These are phyloP conservation scores for Hystrix brachyura DNA, from an alignment of 2,113 vertebrate genomes.

Conservation along the genomic window DNA sequence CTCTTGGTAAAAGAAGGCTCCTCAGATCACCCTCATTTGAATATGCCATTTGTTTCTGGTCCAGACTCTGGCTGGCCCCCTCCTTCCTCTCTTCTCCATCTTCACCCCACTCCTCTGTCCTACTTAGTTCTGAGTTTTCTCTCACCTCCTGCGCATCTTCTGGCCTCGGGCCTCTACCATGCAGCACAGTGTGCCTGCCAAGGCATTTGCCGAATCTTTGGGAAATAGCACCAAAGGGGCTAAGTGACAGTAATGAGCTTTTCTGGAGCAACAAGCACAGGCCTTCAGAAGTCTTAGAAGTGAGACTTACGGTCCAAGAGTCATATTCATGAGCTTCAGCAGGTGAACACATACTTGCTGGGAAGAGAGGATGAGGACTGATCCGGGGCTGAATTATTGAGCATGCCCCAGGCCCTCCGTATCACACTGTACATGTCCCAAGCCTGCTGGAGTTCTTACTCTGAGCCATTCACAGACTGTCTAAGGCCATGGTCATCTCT, in stretches of 20 bases:
- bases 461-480: slow-evolving; percentile 48
- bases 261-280: slow-evolving; percentile 37
- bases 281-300: background rate
- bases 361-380: background rate
- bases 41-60: slow-evolving; percentile 38
- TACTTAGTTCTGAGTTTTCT: slow-evolving; percentile 37
- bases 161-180: background rate
- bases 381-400: background rate
- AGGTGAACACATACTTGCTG: background rate
- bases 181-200: background rate
- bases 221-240: background rate
- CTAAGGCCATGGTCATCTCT: slow-evolving; percentile 66
- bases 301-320: background rate
- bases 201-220: slow-evolving; percentile 16
- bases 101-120: background rate
- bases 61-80: background rate
- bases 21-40: slow-evolving; percentile 35
- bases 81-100: background rate
- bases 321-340: background rate
- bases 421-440: background rate
- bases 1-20: slow-evolving; percentile 34
- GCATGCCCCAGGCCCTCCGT: background rate
- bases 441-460: slow-evolving; percentile 17
- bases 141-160: background rate
- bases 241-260: background rate